These are phyloP conservation scores for Dasypolia templi DNA, from an alignment of 2,888 invertebrate species.

Conservation along the genomic window DNA sequence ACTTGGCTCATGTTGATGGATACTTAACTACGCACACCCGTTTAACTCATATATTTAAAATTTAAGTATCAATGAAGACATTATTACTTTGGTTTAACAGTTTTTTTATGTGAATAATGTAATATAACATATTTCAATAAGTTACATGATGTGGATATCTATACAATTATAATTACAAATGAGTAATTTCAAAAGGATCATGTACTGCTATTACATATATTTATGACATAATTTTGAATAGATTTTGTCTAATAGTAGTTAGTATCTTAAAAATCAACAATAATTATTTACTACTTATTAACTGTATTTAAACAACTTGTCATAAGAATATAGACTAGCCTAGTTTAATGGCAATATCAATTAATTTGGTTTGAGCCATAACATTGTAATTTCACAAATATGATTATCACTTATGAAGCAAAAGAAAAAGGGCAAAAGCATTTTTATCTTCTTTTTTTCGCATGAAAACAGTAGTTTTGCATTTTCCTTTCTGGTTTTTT, in stretches of 20 bases:
- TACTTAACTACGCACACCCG: background rate
- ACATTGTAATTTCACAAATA: background rate
- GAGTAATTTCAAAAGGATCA: background rate
- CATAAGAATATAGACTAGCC: background rate
- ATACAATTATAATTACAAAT: too few species aligned
- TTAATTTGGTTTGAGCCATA: conserved; percentile 17
- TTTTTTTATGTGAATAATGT: background rate
- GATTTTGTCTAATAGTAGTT: background rate
- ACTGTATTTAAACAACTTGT: background rate
- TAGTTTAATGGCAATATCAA: background rate
- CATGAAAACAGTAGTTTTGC: background rate
- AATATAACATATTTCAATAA: background rate
- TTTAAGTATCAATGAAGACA: background rate
- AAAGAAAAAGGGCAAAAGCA: background rate
- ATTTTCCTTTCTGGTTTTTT: background rate
- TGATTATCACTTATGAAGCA: background rate
- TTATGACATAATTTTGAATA: background rate
- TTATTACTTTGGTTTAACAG: background rate
- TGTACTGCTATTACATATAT: background rate
- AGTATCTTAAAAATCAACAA: background rate
- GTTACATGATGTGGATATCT: background rate
- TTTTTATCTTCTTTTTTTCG: background rate
- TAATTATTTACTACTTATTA: background rate
- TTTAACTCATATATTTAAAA: background rate
- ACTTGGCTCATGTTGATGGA: background rate